Evolutionary conservation across 2,797 vertebrate species (phyloP).

Genomic region (Vultur gryphus): DNA sequence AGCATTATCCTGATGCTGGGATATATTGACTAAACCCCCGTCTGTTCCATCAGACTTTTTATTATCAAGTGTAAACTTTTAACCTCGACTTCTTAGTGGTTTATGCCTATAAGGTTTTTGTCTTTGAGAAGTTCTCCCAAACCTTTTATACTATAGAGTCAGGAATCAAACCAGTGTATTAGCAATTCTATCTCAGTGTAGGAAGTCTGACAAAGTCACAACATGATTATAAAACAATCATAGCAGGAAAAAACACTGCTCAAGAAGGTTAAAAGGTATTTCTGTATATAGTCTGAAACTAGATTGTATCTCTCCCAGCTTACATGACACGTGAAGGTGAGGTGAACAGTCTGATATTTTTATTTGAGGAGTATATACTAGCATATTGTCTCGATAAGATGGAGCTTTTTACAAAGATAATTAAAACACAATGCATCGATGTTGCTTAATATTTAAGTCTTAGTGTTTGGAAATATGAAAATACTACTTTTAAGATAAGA

Average conservation of each 20-base stretch:
- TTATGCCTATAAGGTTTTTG: neutral
- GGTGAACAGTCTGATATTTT: neutral
- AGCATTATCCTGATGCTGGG: neutral
- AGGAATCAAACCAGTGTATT: neutral
- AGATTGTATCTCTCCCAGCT: neutral
- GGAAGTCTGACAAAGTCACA: neutral
- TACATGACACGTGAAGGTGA: neutral
- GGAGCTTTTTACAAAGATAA: neutral
- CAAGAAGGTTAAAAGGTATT: neutral
- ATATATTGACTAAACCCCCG: neutral
- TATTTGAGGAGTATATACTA: neutral
- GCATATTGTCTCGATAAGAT: neutral
- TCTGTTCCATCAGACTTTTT: conserved; percentile 5
- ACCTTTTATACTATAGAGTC: neutral
- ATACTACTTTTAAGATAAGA: neutral
- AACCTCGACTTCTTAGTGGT: neutral
- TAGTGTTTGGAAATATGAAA: neutral
- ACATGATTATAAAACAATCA: neutral
- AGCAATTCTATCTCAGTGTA: neutral
- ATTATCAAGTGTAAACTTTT: conserved; percentile 15
- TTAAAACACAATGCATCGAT: neutral
- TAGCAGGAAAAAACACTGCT: neutral
- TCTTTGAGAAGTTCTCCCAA: neutral
- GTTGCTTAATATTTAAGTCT: neutral
- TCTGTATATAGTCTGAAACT: neutral